phyloP scores from a whole-genome alignment of 2,113 vertebrate species.

The Edolisoma coerulescens region DNA sequence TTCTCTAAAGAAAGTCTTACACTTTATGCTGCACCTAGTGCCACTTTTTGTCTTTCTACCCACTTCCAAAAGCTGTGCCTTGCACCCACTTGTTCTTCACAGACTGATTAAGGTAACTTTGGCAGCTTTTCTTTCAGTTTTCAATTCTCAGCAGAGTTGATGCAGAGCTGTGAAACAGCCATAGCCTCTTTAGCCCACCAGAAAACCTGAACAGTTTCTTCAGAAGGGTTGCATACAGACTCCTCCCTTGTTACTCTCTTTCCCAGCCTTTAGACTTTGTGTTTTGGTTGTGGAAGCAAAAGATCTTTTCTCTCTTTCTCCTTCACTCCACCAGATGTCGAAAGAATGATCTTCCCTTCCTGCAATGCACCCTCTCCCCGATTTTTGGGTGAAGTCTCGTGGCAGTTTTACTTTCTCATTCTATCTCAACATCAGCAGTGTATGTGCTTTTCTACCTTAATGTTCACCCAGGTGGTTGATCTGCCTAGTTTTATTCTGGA shows the following conservation, averaged over 20 bases:
- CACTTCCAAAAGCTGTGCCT: background rate
- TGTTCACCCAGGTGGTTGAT: background rate
- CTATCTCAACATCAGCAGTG: background rate
- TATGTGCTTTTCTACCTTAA: background rate
- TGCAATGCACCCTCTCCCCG: rapidly evolving
- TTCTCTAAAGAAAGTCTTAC: background rate
- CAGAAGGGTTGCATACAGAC: background rate
- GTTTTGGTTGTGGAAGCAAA: background rate
- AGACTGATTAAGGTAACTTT: background rate
- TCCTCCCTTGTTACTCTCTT: background rate
- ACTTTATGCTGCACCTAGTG: background rate
- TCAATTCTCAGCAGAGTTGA: background rate
- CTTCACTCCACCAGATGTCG: background rate
- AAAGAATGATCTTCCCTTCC: background rate
- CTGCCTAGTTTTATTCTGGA: background rate
- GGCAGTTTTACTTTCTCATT: background rate
- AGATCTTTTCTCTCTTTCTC: background rate
- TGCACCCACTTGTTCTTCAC: background rate
- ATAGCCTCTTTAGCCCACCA: background rate
- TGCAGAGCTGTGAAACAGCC: background rate
- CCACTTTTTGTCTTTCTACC: background rate
- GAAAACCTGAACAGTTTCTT: background rate
- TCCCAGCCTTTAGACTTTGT: background rate
- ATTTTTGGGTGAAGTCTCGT: background rate
- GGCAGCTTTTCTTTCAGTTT: background rate